Evolutionary conservation across 1,140 invertebrate species (phyloP), one percentile per base, ranked within the genome.

Genomic region (Heliconius himera): DNA sequence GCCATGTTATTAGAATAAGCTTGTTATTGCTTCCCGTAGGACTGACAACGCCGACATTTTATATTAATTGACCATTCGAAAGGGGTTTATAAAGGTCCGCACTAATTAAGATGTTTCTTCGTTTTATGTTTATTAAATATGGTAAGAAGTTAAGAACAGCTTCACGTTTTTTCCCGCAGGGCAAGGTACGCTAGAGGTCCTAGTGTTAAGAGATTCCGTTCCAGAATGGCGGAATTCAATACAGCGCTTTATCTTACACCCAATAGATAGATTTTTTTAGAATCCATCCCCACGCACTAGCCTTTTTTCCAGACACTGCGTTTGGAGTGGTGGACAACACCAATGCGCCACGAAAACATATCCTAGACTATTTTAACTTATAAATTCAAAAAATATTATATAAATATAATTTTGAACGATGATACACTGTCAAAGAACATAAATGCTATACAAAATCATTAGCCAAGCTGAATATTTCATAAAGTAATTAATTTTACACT

Each of bases 401-500:
- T 0, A 22, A 22, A 56, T 22, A n/a, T 56, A 22, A 56, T 22
- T 51, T 51, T 1, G 5, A 20, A 51, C 18, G 16, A 6, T 6
- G 5, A 8, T 18, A 51, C 49, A 51, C 18, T 20, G 54, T 56
- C 29, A 66, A 66, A n/a, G 29, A 29, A 16, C 29, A 66, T 29
- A 0, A 66, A 66, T 66, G 3, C 3, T 29, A 66, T 18, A 66
- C 60, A 66, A 29, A 66, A 1, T 66, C n/a, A 13, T 60, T 26
- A 26, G 0, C 3, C 5, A 16, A 66, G 11, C 13, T 26, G 11
- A 66, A 66, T 66, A 29, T 66, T 29, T 66, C 26, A 66, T 26
- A n/a, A 66, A n/a, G n/a, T 29, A 29, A 66, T 66, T 66, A 66
- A 66, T 66, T 66, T 66, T 66, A n/a, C 60, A 66, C 26, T 26